phyloP scores from a whole-genome alignment of 1,140 invertebrate species.

The Drosophila neocordata region DNA sequence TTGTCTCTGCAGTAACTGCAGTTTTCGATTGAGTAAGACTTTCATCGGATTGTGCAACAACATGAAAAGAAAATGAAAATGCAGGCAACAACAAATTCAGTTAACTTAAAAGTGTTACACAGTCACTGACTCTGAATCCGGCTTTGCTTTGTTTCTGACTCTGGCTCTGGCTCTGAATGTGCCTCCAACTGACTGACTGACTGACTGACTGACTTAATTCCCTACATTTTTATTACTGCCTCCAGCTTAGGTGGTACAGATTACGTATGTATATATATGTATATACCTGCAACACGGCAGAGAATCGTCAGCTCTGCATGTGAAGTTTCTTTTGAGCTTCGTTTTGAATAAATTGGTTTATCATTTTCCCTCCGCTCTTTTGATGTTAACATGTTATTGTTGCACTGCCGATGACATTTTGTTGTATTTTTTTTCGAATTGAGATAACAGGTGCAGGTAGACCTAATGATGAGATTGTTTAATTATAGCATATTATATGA shows the following conservation, averaged over 20 bases:
- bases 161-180: neutral
- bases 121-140: conserved; percentile 8
- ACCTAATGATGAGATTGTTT: neutral
- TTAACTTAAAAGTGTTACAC: conserved; percentile 78
- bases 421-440: neutral
- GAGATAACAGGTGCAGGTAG: conserved; percentile 4
- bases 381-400: conserved; percentile 1
- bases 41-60: conserved; percentile 46
- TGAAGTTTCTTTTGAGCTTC: neutral
- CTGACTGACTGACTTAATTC: conserved; percentile 76
- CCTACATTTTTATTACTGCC: conserved; percentile 66
- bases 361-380: neutral
- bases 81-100: conserved; percentile 59
- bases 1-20: conserved; percentile 31
- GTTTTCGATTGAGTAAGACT: conserved; percentile 69
- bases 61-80: conserved; percentile 29
- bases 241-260: conserved; percentile 18
- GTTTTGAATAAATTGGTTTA: conserved; percentile 15
- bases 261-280: conserved; percentile 7
- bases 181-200: neutral
- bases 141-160: too few relatives aligned
- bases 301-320: too few relatives aligned
- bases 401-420: neutral
- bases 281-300: neutral
- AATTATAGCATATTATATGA: neutral